A percentile compares a stretch with the other conserved stretches of the same genome.
These are phyloP conservation scores for Corythornis vintsioides DNA, from an alignment of 2,113 vertebrate species.

Conservation along the genomic window DNA sequence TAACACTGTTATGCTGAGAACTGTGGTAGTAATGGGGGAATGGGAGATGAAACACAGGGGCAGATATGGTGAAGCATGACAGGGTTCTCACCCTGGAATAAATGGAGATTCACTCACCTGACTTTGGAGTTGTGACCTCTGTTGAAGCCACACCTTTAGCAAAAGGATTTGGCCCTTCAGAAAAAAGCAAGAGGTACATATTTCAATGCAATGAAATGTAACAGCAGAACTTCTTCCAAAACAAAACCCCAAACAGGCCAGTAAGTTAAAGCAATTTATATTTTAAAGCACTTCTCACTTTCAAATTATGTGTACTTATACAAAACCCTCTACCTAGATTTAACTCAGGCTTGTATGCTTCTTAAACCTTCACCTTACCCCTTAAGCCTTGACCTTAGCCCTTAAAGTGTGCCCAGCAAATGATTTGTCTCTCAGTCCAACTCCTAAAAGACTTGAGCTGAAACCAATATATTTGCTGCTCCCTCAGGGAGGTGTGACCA, in stretches of 20 bases:
- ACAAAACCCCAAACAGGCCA: background rate
- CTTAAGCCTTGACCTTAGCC: background rate
- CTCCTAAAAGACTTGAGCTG: background rate
- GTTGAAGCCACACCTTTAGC: constrained; percentile 72
- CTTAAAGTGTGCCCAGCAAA: background rate
- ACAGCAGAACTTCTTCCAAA: background rate
- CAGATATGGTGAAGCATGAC: background rate
- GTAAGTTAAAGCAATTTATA: background rate
- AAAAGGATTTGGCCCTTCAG: constrained; percentile 79
- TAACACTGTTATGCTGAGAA: background rate
- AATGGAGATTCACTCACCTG: constrained; percentile 75
- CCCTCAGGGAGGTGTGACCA: no score
- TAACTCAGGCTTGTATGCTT: background rate
- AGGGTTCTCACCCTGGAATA: background rate
- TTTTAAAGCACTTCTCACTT: background rate
- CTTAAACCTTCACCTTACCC: background rate
- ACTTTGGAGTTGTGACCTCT: constrained; percentile 68
- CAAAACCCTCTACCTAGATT: background rate
- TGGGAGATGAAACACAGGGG: background rate
- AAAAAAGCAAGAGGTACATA: background rate
- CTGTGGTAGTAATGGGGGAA: background rate
- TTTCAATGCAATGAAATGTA: background rate
- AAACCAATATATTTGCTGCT: background rate
- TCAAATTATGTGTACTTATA: background rate
- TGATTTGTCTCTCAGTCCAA: background rate